Evolutionary conservation across 2,113 vertebrate species (phyloP).

Genomic region (Tenrec ecaudatus): DNA sequence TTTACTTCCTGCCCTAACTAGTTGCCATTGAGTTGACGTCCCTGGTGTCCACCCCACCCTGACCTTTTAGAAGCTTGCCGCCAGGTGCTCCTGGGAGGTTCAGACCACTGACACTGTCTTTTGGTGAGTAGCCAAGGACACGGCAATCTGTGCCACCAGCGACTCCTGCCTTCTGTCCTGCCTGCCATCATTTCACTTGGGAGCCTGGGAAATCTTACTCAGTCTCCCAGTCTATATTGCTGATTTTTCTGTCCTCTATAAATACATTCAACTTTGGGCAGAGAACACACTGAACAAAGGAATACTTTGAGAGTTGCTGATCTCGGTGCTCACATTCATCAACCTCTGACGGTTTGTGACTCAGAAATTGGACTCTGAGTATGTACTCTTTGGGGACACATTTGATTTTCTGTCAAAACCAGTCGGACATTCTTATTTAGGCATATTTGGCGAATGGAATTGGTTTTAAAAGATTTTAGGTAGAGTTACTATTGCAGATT

Average conservation of each 20-base stretch:
- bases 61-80: not conserved
- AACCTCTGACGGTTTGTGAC: conserved; percentile 39
- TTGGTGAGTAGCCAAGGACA: not conserved
- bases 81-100: not conserved
- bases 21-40: not conserved
- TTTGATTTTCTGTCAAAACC: conserved; percentile 46
- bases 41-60: not conserved
- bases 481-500: not conserved
- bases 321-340: conserved; percentile 49
- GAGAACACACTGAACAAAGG: not conserved
- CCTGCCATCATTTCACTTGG: not conserved
- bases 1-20: not conserved
- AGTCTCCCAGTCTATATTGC: not conserved
- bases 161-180: not conserved
- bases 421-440: conserved; percentile 17
- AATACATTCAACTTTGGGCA: conserved; percentile 3
- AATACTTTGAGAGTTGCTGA: not conserved
- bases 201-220: conserved; percentile 12
- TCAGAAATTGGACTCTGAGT: conserved; percentile 28
- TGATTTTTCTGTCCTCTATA: not conserved
- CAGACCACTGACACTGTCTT: not conserved
- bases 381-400: not conserved
- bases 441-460: not conserved
- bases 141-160: not conserved
- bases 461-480: conserved; percentile 25